Conservation (phyloP, 2,888 invertebrate species). For the Coelopa pilipes region DNA sequence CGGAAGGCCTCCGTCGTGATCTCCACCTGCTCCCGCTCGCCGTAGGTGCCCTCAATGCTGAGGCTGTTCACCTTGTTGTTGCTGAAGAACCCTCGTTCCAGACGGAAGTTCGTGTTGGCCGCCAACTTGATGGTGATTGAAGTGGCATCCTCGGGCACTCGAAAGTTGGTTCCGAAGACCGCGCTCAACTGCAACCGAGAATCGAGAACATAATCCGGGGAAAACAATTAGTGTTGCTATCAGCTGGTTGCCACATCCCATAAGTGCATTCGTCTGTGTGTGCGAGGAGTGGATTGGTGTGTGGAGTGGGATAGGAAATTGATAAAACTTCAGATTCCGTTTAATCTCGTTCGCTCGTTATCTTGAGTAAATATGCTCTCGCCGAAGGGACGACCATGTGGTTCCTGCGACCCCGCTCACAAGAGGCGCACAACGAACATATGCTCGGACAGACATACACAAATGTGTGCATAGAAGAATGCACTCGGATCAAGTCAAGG, state of each 20-base stretch:
- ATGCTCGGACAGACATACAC: too few species aligned
- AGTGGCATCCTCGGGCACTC: constrained; percentile 53
- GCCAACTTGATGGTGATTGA: constrained; percentile 55
- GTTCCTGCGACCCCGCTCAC: background rate
- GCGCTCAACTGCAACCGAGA: constrained; percentile 52
- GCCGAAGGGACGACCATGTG: too few species aligned
- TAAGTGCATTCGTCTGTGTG: background rate
- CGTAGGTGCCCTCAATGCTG: constrained; percentile 53
- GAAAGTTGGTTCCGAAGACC: constrained; percentile 54
- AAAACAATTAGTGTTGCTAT: too few species aligned
- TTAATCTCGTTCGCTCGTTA: background rate
- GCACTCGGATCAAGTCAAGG: too few species aligned
- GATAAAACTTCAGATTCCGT: background rate
- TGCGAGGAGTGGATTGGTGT: background rate
- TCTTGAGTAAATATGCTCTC: constrained; percentile 3
- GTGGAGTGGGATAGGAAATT: constrained; percentile 2
- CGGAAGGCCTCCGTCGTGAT: constrained; percentile 57
- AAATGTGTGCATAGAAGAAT: background rate
- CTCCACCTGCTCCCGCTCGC: constrained; percentile 59
- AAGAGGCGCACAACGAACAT: too few species aligned
- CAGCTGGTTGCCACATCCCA: background rate
- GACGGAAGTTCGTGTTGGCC: constrained; percentile 50
- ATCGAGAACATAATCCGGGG: background rate
- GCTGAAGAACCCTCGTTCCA: constrained; percentile 57
- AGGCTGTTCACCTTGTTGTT: constrained; percentile 59